Evolutionary conservation across 1,140 invertebrate genomes (phyloP).

Genomic region (Myzus persicae): DNA sequence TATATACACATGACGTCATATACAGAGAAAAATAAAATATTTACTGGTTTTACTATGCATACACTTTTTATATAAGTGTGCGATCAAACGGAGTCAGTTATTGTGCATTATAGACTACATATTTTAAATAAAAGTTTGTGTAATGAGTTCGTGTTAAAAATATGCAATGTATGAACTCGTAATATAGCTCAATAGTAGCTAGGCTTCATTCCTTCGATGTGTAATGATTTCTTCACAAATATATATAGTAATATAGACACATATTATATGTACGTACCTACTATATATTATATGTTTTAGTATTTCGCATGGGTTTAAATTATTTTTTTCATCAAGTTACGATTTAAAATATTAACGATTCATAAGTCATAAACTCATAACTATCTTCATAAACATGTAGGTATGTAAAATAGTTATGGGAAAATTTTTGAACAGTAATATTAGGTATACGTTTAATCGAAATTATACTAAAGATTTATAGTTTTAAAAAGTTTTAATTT

Average conservation of each 20-base stretch:
- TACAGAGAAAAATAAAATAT: neutral
- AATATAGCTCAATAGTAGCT: neutral
- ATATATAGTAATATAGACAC: neutral
- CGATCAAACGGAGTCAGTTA: neutral
- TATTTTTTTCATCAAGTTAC: neutral
- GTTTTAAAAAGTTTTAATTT: conserved; percentile 13
- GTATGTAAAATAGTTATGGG: neutral
- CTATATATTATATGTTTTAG: neutral
- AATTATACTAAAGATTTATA: neutral
- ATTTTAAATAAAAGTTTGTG: neutral
- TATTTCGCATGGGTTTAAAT: neutral
- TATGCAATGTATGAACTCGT: neutral
- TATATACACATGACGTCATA: neutral
- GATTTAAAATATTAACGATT: neutral
- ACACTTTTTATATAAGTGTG: neutral
- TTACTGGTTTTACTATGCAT: neutral
- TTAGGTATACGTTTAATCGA: neutral
- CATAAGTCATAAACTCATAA: neutral
- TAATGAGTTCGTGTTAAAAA: neutral
- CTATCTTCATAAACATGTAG: neutral
- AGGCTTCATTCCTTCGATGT: neutral
- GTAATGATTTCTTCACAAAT: neutral
- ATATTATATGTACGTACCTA: neutral
- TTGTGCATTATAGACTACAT: neutral
- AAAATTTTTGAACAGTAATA: neutral